A percentile compares a stretch with the other conserved stretches of the same genome.
These are phyloP conservation scores for Orussus abietinus DNA, from an alignment of 1,140 invertebrate genomes.

Conservation along the genomic window DNA sequence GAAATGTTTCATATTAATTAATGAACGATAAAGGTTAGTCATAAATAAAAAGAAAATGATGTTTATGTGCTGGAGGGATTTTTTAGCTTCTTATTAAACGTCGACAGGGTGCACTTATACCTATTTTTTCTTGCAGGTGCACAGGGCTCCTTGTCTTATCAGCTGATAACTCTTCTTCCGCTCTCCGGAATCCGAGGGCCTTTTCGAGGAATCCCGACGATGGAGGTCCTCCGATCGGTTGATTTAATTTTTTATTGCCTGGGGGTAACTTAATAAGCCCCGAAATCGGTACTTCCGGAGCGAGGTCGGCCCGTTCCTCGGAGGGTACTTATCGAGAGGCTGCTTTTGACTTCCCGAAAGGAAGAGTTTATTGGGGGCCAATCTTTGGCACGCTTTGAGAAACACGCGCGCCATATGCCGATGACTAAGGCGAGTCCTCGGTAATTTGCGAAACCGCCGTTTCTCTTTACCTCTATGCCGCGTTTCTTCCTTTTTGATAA, in stretches of 20 bases:
- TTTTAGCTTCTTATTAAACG: not conserved
- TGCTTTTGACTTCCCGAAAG: conserved; percentile 3
- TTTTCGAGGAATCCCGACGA: not conserved
- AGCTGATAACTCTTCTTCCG: too few species aligned
- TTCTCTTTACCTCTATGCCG: conserved; percentile 1
- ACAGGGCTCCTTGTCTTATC: too few species aligned
- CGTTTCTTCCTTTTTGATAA: conserved; percentile 16
- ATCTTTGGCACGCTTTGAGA: conserved; percentile 28
- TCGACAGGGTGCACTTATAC: too few species aligned
- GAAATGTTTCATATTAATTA: conserved; percentile 9
- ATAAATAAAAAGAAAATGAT: conserved; percentile 7
- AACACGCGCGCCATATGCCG: conserved; percentile 31
- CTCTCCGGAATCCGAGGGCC: too few species aligned
- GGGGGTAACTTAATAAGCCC: too few species aligned
- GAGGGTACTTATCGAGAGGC: conserved; percentile 2
- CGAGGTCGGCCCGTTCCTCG: conserved; percentile 4
- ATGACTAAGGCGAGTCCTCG: conserved; percentile 22
- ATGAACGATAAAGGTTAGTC: not conserved
- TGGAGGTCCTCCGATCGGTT: conserved; percentile 8
- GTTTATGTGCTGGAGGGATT: conserved; percentile 13
- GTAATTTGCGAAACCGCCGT: conserved; percentile 39
- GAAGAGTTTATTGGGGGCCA: conserved; percentile 14
- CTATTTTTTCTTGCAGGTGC: too few species aligned
- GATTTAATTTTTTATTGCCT: not conserved
- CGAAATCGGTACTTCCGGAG: not conserved